Conservation (phyloP, 2,888 invertebrate genomes). For the Platycnemis pennipes region DNA sequence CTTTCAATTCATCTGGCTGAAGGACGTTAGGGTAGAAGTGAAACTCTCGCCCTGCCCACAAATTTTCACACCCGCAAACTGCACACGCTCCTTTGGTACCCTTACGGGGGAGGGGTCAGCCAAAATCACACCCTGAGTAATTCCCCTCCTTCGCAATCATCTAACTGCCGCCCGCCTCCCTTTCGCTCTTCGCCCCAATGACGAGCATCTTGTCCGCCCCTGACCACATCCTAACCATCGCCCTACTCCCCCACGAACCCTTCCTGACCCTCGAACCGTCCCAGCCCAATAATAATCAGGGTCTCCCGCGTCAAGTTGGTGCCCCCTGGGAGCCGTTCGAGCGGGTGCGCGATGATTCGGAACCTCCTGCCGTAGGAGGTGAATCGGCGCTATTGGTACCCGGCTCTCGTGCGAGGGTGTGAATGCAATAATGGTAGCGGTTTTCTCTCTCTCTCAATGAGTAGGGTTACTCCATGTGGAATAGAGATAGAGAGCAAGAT, state of each 20-base stretch:
- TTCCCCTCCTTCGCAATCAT: background rate
- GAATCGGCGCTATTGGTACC: too few relatives aligned
- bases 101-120: background rate
- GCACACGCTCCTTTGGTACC: background rate
- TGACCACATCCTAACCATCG: background rate
- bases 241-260: background rate
- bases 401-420: too few relatives aligned
- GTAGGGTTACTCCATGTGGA: too few relatives aligned
- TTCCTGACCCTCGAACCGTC: background rate
- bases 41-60: background rate
- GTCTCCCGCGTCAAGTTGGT: background rate
- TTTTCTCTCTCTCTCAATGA: too few relatives aligned
- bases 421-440: too few relatives aligned
- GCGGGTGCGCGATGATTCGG: background rate
- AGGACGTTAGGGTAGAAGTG: too few relatives aligned
- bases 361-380: too few relatives aligned
- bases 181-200: background rate
- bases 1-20: too few relatives aligned
- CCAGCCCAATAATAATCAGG: background rate
- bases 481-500: too few relatives aligned
- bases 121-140: background rate
- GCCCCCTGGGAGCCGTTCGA: background rate
- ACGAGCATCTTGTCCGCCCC: background rate
- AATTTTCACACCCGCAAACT: conserved; percentile 23
- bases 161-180: background rate